phyloP scores from a whole-genome alignment of 2,113 vertebrate genomes.

The Saguinus imperator region DNA sequence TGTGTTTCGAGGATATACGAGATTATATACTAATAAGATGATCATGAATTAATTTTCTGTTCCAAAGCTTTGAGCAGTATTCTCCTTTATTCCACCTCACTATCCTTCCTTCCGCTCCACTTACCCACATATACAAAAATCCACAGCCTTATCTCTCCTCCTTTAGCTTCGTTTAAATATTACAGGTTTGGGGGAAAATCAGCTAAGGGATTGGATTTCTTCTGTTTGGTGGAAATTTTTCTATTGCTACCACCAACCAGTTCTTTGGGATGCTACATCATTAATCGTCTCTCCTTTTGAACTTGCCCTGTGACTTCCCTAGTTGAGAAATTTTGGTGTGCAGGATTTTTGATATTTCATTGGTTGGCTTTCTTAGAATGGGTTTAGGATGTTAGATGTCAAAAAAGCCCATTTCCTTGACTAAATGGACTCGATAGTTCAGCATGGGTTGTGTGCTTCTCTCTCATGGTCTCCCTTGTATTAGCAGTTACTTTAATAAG shows the following conservation, averaged over 20 bases:
- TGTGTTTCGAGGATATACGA: constrained; percentile 6
- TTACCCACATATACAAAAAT: neutral
- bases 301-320: neutral
- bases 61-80: neutral
- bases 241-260: neutral
- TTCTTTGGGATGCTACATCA: neutral
- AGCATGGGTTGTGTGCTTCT: neutral
- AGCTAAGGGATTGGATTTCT: neutral
- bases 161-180: neutral
- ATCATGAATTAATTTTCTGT: neutral
- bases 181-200: neutral
- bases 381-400: neutral
- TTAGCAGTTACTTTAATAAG: neutral
- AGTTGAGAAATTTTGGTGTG: constrained; percentile 44
- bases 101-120: neutral
- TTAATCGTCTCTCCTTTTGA: neutral
- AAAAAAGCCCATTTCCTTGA: constrained; percentile 12
- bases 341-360: neutral
- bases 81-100: neutral
- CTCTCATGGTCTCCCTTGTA: neutral
- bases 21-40: neutral
- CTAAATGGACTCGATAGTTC: neutral
- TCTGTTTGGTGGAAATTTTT: neutral
- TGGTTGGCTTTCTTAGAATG: neutral
- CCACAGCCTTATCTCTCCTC: neutral